Conservation (phyloP, 2,888 invertebrate genomes). For the Sericinus montela region DNA sequence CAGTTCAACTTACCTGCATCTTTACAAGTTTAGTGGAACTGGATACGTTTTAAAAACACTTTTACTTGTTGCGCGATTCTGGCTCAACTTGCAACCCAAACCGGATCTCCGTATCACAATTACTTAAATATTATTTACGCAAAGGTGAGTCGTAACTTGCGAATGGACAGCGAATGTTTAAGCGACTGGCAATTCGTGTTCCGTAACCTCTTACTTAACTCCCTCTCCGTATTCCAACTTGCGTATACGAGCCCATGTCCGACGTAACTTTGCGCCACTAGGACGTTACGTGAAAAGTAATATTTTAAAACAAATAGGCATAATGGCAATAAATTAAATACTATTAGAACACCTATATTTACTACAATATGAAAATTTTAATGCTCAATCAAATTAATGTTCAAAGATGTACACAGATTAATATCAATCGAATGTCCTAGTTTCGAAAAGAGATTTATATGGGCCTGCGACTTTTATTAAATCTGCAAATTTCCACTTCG, state of each 20-base stretch:
- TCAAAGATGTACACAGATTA: too few species aligned
- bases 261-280: slow-evolving; percentile 1
- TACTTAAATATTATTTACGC: not conserved
- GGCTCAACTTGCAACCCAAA: not conserved
- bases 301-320: too few species aligned
- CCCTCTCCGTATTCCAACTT: slow-evolving; percentile 30
- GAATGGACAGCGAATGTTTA: slow-evolving; percentile 36
- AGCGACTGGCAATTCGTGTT: slow-evolving; percentile 43
- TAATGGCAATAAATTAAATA: too few species aligned
- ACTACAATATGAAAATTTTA: too few species aligned
- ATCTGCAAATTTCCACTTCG: too few species aligned
- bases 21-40: not conserved
- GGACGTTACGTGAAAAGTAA: slow-evolving; percentile 12
- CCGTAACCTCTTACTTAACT: slow-evolving; percentile 75
- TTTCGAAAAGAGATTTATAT: too few species aligned
- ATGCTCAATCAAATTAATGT: too few species aligned
- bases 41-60: not conserved
- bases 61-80: not conserved
- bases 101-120: not conserved
- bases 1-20: slow-evolving; percentile 8
- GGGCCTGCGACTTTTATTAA: too few species aligned
- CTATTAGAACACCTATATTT: too few species aligned
- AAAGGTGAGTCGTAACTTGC: slow-evolving; percentile 27
- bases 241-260: slow-evolving; percentile 7
- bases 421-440: too few species aligned